These are phyloP conservation scores for Iselma pallidipennis DNA, from an alignment of 2,888 invertebrate genomes.

Conservation along the genomic window DNA sequence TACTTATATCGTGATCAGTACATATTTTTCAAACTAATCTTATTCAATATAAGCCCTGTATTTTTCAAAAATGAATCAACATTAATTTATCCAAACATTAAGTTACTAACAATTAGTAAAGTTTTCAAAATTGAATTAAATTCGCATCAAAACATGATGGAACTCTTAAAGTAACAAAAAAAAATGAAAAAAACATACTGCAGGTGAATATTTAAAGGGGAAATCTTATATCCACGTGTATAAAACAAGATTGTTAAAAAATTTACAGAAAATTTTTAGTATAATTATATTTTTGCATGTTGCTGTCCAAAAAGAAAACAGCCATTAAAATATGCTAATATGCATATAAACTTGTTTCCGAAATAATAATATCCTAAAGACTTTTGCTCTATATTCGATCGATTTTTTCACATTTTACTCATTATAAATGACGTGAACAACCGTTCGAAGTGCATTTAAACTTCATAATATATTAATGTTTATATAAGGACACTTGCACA, in stretches of 20 bases:
- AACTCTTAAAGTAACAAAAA: not conserved
- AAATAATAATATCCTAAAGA: conserved; percentile 9
- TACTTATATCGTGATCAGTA: not conserved
- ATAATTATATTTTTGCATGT: conserved; percentile 9
- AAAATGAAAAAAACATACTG: not conserved
- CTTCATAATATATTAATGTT: not conserved
- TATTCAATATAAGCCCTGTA: not conserved
- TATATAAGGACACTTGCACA: no score
- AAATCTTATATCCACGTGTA: not conserved
- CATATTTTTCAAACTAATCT: not conserved
- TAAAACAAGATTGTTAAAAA: not conserved
- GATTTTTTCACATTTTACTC: conserved; percentile 4
- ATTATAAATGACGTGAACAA: not conserved
- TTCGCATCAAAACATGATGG: not conserved
- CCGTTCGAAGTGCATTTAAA: not conserved
- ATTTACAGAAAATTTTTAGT: not conserved
- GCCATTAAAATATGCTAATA: conserved; percentile 7
- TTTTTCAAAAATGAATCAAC: not conserved
- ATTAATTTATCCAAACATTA: not conserved
- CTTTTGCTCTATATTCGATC: conserved; percentile 4
- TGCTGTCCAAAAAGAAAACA: conserved; percentile 1
- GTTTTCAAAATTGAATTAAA: not conserved
- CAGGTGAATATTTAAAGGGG: not conserved
- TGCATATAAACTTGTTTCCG: conserved; percentile 3
- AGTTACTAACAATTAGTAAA: not conserved